Evolutionary conservation across 2,113 vertebrate genomes (phyloP).

Genomic region (Rhinopomastus cyanomelas): DNA sequence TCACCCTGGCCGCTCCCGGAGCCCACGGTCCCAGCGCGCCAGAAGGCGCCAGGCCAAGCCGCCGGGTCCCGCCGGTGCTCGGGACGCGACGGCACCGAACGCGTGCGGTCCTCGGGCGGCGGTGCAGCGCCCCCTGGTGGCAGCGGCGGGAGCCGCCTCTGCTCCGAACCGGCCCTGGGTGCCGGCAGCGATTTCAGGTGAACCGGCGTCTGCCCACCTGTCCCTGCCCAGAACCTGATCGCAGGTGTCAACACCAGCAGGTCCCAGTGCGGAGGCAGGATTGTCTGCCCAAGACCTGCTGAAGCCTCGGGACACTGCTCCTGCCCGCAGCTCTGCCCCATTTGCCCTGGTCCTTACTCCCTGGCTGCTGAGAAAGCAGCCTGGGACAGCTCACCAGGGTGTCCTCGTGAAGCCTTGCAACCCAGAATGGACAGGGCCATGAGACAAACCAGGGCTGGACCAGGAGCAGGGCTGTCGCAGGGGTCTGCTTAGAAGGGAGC

Average conservation of each 20-base stretch:
- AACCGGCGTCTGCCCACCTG: neutral
- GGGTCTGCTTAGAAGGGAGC: neutral
- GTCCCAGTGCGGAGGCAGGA: neutral
- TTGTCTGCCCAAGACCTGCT: neutral
- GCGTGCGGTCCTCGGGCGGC: too few species aligned
- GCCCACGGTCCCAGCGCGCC: neutral
- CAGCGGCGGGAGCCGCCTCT: too few species aligned
- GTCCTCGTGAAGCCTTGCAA: neutral
- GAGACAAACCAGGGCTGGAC: too few species aligned
- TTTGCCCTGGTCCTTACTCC: neutral
- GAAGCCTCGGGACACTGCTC: neutral
- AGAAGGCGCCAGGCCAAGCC: neutral
- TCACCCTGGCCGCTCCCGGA: neutral
- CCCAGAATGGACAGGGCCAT: neutral
- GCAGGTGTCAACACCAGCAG: neutral
- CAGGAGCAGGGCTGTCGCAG: neutral
- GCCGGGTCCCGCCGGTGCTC: neutral
- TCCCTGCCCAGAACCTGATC: neutral
- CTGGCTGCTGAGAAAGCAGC: neutral
- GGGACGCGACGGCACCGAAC: too few species aligned
- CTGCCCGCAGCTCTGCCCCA: neutral
- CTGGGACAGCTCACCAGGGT: accelerated
- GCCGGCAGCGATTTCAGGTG: constrained; percentile 1
- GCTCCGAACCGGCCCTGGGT: neutral
- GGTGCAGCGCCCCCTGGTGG: neutral